Evolutionary conservation across 2,888 invertebrate species (phyloP).

Genomic region (Harmothoe impar): DNA sequence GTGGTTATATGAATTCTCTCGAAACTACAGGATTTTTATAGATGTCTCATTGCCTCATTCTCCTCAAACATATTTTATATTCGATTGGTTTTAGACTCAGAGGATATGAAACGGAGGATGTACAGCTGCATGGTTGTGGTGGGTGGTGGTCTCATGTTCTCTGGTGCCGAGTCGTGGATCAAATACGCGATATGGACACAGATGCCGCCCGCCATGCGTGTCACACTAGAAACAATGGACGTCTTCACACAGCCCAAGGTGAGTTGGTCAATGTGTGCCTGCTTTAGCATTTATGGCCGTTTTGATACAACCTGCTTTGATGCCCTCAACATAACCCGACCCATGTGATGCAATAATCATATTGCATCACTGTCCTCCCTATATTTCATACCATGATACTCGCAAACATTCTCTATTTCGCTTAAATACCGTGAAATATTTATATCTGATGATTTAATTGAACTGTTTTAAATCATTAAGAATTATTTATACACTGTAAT

Average conservation of each 20-base stretch:
- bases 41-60: too few relatives aligned
- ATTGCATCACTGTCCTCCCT: too few relatives aligned
- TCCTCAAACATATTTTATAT: too few relatives aligned
- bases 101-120: conserved; percentile 96
- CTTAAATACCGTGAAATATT: too few relatives aligned
- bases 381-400: too few relatives aligned
- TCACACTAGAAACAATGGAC: conserved; percentile 89
- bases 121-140: conserved; percentile 95
- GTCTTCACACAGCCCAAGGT: conserved; percentile 94
- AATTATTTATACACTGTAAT: too few relatives aligned
- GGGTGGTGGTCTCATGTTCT: conserved; percentile 94
- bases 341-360: not conserved
- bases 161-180: conserved; percentile 92
- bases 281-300: not conserved
- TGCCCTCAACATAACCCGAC: not conserved
- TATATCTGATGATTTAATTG: too few relatives aligned
- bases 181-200: conserved; percentile 93
- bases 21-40: too few relatives aligned
- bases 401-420: too few relatives aligned
- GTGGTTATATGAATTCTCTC: too few relatives aligned
- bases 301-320: too few relatives aligned
- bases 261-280: not conserved
- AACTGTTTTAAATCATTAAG: too few relatives aligned
- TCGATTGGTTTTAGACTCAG: conserved; percentile 88
- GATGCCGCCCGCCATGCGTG: conserved; percentile 90